phyloP scores from a whole-genome alignment of 2,797 vertebrate species.

The Monodelphis domestica region DNA sequence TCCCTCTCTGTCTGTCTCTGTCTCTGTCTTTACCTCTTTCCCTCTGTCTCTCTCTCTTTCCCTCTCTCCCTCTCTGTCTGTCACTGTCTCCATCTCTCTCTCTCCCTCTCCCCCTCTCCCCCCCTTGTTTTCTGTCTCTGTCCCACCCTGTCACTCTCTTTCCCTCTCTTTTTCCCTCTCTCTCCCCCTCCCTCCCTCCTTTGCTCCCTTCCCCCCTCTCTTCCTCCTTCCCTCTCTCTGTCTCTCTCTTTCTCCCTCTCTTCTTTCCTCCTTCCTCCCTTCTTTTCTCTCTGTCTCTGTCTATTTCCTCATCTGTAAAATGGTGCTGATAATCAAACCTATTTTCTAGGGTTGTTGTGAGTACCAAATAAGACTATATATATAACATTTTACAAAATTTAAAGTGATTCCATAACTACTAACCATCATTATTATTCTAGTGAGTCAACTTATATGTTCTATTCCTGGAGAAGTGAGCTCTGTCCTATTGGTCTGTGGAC shows the following conservation, averaged over 20 bases:
- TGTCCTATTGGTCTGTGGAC: background rate
- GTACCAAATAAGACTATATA: background rate
- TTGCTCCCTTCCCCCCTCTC: background rate
- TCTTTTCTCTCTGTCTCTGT: background rate
- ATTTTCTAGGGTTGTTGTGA: background rate
- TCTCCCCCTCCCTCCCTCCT: too few species aligned
- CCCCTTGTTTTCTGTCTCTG: background rate
- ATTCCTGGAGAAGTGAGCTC: background rate
- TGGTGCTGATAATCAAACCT: background rate
- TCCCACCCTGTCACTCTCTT: too few species aligned
- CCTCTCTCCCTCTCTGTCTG: too few species aligned
- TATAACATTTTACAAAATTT: background rate
- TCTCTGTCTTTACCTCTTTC: background rate
- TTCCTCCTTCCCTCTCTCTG: background rate
- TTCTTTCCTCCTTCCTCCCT: background rate
- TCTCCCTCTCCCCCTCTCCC: background rate
- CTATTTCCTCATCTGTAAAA: background rate
- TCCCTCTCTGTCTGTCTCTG: background rate
- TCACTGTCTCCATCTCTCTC: background rate
- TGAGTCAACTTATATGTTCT: background rate
- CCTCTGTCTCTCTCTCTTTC: too few species aligned
- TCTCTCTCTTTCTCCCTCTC: too few species aligned
- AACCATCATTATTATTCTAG: background rate
- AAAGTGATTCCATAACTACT: background rate
- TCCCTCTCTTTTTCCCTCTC: too few species aligned